phyloP scores from a whole-genome alignment of 2,888 invertebrate species.

The Allygus modestus region DNA sequence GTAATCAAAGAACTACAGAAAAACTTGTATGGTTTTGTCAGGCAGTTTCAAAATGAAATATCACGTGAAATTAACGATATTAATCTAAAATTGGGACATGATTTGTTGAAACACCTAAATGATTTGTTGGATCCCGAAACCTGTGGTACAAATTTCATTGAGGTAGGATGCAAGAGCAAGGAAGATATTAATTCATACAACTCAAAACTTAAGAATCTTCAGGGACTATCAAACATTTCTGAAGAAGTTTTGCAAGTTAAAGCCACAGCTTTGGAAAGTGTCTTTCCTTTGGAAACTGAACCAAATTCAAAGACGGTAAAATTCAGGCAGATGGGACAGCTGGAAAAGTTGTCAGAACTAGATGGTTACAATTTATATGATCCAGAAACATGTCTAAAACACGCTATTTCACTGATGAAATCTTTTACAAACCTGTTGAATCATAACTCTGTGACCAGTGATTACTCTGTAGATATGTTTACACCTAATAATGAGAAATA shows the following conservation, averaged over 20 bases:
- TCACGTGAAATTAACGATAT: slow-evolving; percentile 52
- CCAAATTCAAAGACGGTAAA: background rate
- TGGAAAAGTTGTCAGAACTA: background rate
- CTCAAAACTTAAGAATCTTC: slow-evolving; percentile 51
- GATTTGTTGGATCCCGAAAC: background rate
- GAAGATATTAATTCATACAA: slow-evolving; percentile 42
- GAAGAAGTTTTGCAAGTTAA: slow-evolving; percentile 10
- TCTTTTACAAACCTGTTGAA: slow-evolving; percentile 26
- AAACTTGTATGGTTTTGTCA: slow-evolving; percentile 58
- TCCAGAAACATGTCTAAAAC: background rate
- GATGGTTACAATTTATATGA: background rate
- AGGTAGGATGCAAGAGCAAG: slow-evolving; percentile 32
- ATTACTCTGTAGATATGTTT: slow-evolving; percentile 3
- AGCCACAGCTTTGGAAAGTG: background rate
- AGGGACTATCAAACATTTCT: background rate
- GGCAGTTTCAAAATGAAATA: slow-evolving; percentile 60
- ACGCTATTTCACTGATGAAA: slow-evolving; percentile 26
- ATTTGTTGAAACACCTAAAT: slow-evolving; percentile 35
- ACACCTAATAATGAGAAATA: slow-evolving; percentile 12
- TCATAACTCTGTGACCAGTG: slow-evolving; percentile 1
- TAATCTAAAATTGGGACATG: slow-evolving; percentile 37
- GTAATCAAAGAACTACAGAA: slow-evolving; percentile 29
- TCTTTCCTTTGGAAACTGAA: background rate
- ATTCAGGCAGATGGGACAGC: slow-evolving; percentile 3
- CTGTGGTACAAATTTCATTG: background rate